These are phyloP conservation scores for Erithacus rubecula DNA, from an alignment of 2,797 vertebrate species.

Conservation along the genomic window DNA sequence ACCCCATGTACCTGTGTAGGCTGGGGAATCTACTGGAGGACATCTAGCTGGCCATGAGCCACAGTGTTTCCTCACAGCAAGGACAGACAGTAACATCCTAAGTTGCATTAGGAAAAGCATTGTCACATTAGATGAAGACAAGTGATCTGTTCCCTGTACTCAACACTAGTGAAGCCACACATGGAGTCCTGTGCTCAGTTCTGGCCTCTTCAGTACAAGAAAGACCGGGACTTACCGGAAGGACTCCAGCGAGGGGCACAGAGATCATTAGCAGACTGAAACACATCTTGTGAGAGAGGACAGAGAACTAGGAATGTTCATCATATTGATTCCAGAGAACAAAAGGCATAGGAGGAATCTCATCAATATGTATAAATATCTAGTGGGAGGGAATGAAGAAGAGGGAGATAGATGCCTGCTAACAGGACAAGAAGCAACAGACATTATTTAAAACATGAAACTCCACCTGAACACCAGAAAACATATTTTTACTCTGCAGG, in stretches of 20 bases:
- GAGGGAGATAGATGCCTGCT: background rate
- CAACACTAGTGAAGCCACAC: background rate
- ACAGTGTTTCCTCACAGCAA: background rate
- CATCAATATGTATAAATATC: background rate
- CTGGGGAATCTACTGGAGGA: background rate
- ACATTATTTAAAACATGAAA: background rate
- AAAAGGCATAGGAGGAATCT: background rate
- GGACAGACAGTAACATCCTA: background rate
- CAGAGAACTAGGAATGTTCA: background rate
- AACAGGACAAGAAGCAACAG: background rate
- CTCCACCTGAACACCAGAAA: background rate
- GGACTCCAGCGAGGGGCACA: background rate
- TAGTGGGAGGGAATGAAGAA: background rate
- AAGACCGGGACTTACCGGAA: background rate
- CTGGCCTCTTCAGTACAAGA: background rate
- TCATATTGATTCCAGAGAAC: background rate
- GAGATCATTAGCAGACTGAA: background rate
- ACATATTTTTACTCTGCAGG: fast-evolving
- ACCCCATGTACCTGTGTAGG: background rate
- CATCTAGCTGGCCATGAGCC: background rate
- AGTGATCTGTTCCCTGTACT: background rate
- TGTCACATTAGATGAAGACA: background rate
- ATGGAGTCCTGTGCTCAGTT: background rate
- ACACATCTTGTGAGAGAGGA: background rate
- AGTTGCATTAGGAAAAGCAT: background rate